Conservation (phyloP, 2,797 vertebrate species). For the Cossypha polioptera region DNA sequence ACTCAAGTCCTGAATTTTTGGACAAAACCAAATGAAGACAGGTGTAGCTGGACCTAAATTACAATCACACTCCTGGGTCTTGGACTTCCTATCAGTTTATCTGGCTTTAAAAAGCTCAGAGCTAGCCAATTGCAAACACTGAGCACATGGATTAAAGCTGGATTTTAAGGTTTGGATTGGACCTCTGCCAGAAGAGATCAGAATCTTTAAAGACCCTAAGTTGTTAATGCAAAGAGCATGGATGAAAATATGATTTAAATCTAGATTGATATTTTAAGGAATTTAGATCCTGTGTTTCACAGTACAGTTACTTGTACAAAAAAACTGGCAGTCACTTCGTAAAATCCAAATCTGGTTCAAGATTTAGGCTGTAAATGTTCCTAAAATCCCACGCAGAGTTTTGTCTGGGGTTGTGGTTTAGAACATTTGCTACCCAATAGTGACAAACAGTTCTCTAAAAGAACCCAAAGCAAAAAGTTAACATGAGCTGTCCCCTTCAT, state of each 20-base stretch:
- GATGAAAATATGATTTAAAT: not conserved
- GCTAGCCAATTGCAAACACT: not conserved
- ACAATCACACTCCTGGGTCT: not conserved
- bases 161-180: not conserved
- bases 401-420: slow-evolving; percentile 40
- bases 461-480: slow-evolving; percentile 38
- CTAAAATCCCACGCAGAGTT: slow-evolving; percentile 24
- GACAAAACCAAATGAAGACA: not conserved
- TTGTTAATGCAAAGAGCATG: not conserved
- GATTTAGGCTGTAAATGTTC: slow-evolving; percentile 20
- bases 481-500: slow-evolving; percentile 14
- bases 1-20: not conserved
- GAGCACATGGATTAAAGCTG: not conserved
- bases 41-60: not conserved
- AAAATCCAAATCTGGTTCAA: slow-evolving; percentile 37
- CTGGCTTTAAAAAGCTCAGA: not conserved
- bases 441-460: slow-evolving; percentile 38
- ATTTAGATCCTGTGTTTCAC: not conserved
- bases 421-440: slow-evolving; percentile 40
- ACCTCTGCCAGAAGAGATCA: not conserved
- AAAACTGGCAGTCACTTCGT: not conserved
- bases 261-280: not conserved
- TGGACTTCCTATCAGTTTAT: not conserved
- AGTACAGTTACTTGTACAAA: not conserved
- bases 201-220: not conserved